These are phyloP conservation scores for Calameuta filiformis DNA, from an alignment of 2,888 invertebrate species.

Conservation along the genomic window DNA sequence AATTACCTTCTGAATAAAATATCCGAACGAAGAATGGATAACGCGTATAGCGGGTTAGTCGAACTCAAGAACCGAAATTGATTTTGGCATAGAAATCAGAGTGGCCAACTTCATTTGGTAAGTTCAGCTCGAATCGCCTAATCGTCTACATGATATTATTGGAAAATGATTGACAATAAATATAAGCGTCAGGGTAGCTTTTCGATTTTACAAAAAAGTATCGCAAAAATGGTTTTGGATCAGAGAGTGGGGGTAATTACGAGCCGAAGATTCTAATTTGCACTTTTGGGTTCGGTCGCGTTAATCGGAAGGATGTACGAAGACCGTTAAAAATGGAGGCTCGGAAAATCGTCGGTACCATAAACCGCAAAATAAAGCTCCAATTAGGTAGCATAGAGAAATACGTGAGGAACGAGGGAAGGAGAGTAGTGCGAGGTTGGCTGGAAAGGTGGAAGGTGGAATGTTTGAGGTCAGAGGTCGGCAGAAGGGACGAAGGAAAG, in stretches of 20 bases:
- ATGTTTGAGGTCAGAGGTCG: conserved; percentile 22
- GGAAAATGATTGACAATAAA: neutral
- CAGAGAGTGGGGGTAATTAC: neutral
- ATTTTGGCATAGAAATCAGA: neutral
- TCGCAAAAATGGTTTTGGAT: neutral
- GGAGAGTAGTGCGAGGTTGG: conserved; percentile 14
- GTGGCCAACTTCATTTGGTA: neutral
- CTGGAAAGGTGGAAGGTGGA: neutral
- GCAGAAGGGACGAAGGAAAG: conserved; percentile 35
- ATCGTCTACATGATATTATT: no score
- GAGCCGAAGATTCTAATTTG: neutral
- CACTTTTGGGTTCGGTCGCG: neutral
- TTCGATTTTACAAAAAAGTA: neutral
- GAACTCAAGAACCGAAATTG: neutral
- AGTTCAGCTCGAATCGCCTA: neutral
- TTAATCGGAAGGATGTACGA: conserved; percentile 7
- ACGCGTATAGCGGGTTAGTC: neutral
- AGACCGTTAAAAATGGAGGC: conserved; percentile 15
- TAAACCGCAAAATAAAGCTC: conserved; percentile 36
- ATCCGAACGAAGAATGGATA: neutral
- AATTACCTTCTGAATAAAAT: neutral
- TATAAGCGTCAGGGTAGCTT: neutral
- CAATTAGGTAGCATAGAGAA: conserved; percentile 38
- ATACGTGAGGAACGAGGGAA: conserved; percentile 27
- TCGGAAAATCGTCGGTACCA: conserved; percentile 15